These are phyloP conservation scores for Hydractinia echinata DNA, from an alignment of 30 jellyfish, hydroid and myxozoan species.

Conservation along the genomic window DNA sequence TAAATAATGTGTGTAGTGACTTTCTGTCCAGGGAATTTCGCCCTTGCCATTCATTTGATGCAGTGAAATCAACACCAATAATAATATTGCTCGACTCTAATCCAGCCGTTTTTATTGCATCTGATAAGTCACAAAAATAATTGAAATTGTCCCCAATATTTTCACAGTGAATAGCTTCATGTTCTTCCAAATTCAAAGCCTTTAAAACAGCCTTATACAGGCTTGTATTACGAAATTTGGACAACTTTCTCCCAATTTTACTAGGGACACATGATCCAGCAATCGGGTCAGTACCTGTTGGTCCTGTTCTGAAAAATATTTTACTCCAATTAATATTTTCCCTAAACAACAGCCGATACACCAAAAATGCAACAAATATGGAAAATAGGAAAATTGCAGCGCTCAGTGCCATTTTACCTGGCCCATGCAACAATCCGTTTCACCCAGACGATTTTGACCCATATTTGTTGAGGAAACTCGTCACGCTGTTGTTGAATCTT, in stretches of 20 bases:
- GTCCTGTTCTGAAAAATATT: background rate
- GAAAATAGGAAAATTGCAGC: background rate
- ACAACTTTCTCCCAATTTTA: background rate
- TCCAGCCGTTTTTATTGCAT: conserved; percentile 79
- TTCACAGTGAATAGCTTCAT: conserved; percentile 39
- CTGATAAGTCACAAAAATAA: conserved; percentile 37
- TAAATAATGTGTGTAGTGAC: conserved; percentile 65
- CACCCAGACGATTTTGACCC: too few relatives aligned
- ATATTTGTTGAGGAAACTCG: too few relatives aligned
- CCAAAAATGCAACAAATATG: background rate
- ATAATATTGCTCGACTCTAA: conserved; percentile 57
- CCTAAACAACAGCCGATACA: conserved; percentile 6
- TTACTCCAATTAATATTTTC: conserved; percentile 13
- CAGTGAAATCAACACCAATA: conserved; percentile 79
- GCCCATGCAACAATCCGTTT: too few relatives aligned
- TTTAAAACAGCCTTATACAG: conserved; percentile 18
- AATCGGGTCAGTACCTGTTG: background rate
- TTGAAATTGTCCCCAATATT: conserved; percentile 58
- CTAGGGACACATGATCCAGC: background rate
- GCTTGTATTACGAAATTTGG: conserved; percentile 1
- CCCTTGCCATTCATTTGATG: conserved; percentile 96
- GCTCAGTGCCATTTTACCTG: background rate
- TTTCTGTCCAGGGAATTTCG: conserved; percentile 69
- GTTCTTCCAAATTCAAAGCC: conserved; percentile 8
- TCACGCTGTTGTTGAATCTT: too few relatives aligned